phyloP scores from a whole-genome alignment of 2,113 vertebrate genomes.

The Vidua macroura region DNA sequence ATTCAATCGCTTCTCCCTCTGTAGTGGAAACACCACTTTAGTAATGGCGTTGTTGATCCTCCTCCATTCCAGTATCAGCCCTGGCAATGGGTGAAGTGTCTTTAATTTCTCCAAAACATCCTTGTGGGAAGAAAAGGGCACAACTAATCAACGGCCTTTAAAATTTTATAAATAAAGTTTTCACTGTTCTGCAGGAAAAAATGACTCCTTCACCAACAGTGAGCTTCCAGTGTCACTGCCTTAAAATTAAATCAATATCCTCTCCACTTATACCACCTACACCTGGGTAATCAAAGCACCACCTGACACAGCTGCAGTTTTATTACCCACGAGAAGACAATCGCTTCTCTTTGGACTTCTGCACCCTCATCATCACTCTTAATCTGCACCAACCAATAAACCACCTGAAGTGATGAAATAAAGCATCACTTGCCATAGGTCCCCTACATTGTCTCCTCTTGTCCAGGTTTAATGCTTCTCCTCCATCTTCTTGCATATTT shows the following conservation, averaged over 20 bases:
- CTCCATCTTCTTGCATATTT: not conserved
- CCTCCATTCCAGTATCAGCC: slow-evolving; percentile 93
- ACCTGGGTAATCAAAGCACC: not conserved
- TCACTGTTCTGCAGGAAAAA: not conserved
- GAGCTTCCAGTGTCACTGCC: not conserved
- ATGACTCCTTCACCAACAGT: not conserved
- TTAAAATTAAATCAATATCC: not conserved
- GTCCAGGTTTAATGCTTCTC: not conserved
- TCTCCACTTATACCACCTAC: not conserved
- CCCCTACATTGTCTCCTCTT: not conserved
- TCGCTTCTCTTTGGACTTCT: not conserved
- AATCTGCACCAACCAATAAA: not conserved
- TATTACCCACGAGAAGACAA: not conserved
- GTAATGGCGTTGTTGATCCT: slow-evolving; percentile 93
- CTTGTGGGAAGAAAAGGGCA: slow-evolving; percentile 68
- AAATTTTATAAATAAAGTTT: not conserved
- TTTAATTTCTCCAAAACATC: slow-evolving; percentile 91
- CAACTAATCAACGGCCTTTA: not conserved
- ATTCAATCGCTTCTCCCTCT: slow-evolving; percentile 84
- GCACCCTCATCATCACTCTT: not conserved
- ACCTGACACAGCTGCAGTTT: not conserved
- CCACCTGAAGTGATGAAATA: not conserved
- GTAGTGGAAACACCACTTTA: slow-evolving; percentile 93
- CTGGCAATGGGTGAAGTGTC: slow-evolving; percentile 86
- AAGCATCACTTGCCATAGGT: not conserved